Evolutionary conservation across 2,113 vertebrate genomes (phyloP), one percentile per base, ranked within the genome.

Genomic region (Corythaeola cristata): DNA sequence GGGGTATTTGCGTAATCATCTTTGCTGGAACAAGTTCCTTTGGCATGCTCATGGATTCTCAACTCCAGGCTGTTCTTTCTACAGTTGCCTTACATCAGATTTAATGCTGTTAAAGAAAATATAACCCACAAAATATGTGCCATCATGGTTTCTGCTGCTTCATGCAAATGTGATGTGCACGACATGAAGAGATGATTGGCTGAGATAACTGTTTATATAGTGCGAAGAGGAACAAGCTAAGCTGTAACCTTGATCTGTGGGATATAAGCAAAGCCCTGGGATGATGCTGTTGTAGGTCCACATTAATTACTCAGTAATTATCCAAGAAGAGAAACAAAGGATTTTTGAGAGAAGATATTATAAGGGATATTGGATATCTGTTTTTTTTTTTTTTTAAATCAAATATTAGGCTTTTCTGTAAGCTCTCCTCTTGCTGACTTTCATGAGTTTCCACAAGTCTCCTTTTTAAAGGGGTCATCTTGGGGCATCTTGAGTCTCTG

Each of bases 41-140:
- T 97, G 92, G 92, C 91, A 93, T 97, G 94, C 93, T 97, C 95
- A 97, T 97, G 92, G 96, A 53, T 37, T 82, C 93, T 58, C 55
- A 88, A 3, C 92, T 96, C 86, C 86, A 69, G 90, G 93, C 94
- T 89, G 86, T 82, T 91, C 85, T 93, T 94, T 90, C 78, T 94
- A 24, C 69, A 5, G 92, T 95, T 97, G 74, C 78, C 88, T 55
- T 63, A 72, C 90, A 89, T 72, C 80, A 68, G 91, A 79, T 97
- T 96, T 88, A 89, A 75, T 24, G 85, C 84, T n/a, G 71, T 82
- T 79, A 63, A 91, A 93, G 96, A 88, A 93, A 81, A 94, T 88
- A 59, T 80, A 83, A 91, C 88, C 90, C 92, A 14, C 24, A 35
- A 85, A 90, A 63, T 52, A 21, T 9, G 45, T 67, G 53, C 66